These are phyloP conservation scores for Hyposmocoma kahamanoa DNA, from an alignment of 1,140 invertebrate species.

Conservation along the genomic window DNA sequence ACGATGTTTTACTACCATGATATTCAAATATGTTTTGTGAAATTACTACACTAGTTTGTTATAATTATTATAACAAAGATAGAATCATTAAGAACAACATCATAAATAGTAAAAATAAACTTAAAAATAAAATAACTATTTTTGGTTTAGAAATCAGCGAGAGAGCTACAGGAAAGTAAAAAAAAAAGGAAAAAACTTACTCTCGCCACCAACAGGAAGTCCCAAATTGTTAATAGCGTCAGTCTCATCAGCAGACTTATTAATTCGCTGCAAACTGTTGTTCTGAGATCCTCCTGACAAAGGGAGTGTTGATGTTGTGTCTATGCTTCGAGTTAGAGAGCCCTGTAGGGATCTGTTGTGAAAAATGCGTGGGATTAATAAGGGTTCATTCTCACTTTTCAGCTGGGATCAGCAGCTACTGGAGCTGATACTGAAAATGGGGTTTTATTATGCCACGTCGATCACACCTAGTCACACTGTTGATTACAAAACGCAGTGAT, in stretches of 20 bases:
- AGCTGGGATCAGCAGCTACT: too few species aligned
- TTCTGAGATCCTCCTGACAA: constrained; percentile 66
- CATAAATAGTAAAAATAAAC: too few species aligned
- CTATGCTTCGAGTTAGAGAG: constrained; percentile 63
- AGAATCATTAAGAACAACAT: too few species aligned
- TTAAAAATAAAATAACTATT: not conserved
- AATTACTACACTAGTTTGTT: too few species aligned
- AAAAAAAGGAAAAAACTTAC: constrained; percentile 20
- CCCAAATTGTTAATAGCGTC: constrained; percentile 62
- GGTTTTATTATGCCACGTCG: too few species aligned
- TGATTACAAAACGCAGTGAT: too few species aligned
- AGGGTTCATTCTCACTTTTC: too few species aligned
- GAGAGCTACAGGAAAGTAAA: not conserved
- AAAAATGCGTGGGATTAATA: not conserved
- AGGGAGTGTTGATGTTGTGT: constrained; percentile 66
- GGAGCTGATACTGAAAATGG: too few species aligned
- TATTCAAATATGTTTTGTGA: too few species aligned
- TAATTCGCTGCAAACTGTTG: constrained; percentile 76
- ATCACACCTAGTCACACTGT: too few species aligned
- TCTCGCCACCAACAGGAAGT: constrained; percentile 44
- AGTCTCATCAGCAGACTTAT: constrained; percentile 46
- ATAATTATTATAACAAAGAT: too few species aligned
- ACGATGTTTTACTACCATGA: too few species aligned
- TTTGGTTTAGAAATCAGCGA: not conserved
- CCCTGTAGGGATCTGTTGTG: constrained; percentile 54